Evolutionary conservation across 2,888 invertebrate genomes (phyloP).

Genomic region (Smittia aterrima): DNA sequence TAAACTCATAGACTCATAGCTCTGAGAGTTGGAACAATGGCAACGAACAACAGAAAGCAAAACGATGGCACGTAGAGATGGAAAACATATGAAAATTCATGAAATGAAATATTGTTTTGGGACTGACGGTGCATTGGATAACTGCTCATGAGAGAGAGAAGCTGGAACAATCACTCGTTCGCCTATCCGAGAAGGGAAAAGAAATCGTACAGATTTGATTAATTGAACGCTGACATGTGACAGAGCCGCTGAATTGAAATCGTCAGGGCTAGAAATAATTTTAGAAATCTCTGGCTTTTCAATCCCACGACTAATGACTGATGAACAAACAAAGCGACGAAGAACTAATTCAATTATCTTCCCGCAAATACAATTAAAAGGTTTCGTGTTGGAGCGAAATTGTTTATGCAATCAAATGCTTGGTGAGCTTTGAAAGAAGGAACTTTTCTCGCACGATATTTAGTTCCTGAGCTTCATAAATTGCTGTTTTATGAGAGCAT

Average conservation of each 20-base stretch:
- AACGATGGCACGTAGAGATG: slow-evolving; percentile 3
- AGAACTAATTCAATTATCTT: slow-evolving; percentile 4
- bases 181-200: no score
- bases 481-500: slow-evolving; percentile 7
- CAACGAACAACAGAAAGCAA: neutral
- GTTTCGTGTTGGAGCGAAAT: neutral
- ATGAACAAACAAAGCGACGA: no score
- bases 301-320: no score
- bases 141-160: neutral
- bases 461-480: neutral
- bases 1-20: neutral
- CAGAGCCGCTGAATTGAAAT: no score
- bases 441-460: neutral
- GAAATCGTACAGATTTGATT: no score
- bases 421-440: neutral
- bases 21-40: neutral
- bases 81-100: slow-evolving; percentile 3
- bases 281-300: no score
- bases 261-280: no score
- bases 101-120: slow-evolving; percentile 19
- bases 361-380: neutral
- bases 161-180: neutral
- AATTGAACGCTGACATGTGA: no score
- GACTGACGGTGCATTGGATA: neutral
- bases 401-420: neutral